A percentile compares a stretch with the other conserved stretches of the same genome.
phyloP scores from a whole-genome alignment of 2,797 vertebrate species.

The Lepus oiostolus region DNA sequence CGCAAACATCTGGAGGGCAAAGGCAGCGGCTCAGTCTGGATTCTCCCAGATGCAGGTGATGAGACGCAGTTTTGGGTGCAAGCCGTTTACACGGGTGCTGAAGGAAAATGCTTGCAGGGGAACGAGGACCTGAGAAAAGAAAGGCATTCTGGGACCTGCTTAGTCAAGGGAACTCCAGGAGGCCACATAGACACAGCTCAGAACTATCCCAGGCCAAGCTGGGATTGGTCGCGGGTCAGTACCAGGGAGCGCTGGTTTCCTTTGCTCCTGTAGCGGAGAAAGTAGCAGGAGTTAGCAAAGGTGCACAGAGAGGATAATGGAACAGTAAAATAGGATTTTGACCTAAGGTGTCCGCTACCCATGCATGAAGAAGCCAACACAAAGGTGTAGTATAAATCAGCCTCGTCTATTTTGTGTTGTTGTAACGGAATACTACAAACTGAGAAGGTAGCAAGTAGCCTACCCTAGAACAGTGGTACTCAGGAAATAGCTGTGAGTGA shows the following conservation, averaged over 20 bases:
- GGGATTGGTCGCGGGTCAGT: background rate
- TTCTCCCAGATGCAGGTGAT: no score
- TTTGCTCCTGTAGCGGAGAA: background rate
- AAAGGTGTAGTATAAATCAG: background rate
- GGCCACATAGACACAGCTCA: background rate
- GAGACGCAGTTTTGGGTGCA: background rate
- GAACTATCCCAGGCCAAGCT: background rate
- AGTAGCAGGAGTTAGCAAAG: background rate
- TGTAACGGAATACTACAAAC: background rate
- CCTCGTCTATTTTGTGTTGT: background rate
- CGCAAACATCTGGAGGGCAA: background rate
- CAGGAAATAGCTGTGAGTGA: background rate
- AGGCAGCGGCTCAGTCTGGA: background rate
- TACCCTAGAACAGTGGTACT: background rate
- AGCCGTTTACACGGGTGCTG: background rate
- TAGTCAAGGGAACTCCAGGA: background rate
- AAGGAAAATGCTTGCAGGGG: background rate
- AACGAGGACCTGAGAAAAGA: background rate
- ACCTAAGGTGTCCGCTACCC: background rate
- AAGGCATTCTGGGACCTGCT: background rate
- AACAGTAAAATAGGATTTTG: background rate
- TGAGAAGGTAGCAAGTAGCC: background rate
- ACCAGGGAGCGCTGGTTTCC: background rate
- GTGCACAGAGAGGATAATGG: background rate
- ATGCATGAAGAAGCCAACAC: background rate